A percentile compares a stretch with the other conserved stretches of the same genome.
phyloP scores from a whole-genome alignment of 2,113 vertebrate species.

The Pterophyllum scalare region DNA sequence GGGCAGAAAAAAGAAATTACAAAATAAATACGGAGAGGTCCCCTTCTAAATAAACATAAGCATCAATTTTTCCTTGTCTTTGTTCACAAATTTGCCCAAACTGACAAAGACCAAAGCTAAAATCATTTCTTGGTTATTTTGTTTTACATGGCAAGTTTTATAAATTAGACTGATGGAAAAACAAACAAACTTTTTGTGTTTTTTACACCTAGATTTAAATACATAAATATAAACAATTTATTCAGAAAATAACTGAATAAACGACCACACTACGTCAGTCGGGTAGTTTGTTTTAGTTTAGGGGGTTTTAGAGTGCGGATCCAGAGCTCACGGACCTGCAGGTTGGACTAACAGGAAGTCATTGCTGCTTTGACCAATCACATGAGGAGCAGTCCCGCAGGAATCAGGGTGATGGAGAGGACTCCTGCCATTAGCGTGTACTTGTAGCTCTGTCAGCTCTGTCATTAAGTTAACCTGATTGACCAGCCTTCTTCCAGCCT shows the following conservation, averaged over 20 bases:
- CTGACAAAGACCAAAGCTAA: not conserved
- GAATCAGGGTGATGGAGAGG: conserved; percentile 6
- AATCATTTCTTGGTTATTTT: not conserved
- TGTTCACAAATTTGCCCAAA: not conserved
- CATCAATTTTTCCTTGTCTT: not conserved
- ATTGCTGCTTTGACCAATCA: conserved; percentile 56
- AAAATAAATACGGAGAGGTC: not conserved
- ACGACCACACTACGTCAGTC: too few species aligned
- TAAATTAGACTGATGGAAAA: not conserved
- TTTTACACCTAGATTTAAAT: too few species aligned
- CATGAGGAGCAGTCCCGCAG: not conserved
- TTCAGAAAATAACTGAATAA: too few species aligned
- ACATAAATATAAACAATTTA: too few species aligned
- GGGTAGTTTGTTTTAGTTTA: too few species aligned
- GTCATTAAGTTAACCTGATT: conserved; percentile 29
- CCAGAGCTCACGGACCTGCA: not conserved
- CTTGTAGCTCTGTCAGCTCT: conserved; percentile 59
- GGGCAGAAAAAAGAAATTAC: not conserved
- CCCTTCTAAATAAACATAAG: not conserved
- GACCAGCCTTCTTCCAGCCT: not conserved
- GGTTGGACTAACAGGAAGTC: conserved; percentile 41
- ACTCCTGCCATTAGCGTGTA: not conserved
- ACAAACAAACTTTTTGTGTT: not conserved
- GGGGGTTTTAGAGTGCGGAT: too few species aligned
- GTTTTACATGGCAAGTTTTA: not conserved